A percentile compares a stretch with the other conserved stretches of the same genome.
Evolutionary conservation across 2,888 invertebrate genomes (phyloP).

Genomic region (Venustoraphidia nigricollis): DNA sequence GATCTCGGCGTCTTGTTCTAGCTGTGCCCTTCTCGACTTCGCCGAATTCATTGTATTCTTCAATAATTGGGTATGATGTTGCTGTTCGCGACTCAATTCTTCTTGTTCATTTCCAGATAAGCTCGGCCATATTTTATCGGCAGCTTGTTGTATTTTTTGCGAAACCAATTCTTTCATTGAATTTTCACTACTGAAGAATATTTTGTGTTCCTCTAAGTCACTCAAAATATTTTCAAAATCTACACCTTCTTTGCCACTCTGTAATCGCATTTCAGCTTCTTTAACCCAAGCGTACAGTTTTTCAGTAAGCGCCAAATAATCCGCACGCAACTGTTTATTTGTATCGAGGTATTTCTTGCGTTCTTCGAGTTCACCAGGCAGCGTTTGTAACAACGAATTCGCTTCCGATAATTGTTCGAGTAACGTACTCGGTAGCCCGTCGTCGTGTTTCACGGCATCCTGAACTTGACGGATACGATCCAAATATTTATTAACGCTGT

Average conservation of each 20-base stretch:
- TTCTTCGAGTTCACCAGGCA: slow-evolving; percentile 69
- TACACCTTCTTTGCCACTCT: slow-evolving; percentile 67
- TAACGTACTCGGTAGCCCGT: slow-evolving; percentile 63
- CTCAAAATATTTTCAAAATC: slow-evolving; percentile 73
- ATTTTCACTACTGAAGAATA: slow-evolving; percentile 67
- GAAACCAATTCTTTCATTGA: slow-evolving; percentile 66
- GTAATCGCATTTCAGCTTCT: slow-evolving; percentile 62
- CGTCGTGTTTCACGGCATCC: slow-evolving; percentile 55
- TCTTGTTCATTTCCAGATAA: slow-evolving; percentile 67
- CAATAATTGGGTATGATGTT: slow-evolving; percentile 63
- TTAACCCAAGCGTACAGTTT: slow-evolving; percentile 72
- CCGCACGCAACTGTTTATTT: slow-evolving; percentile 60
- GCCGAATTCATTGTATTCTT: slow-evolving; percentile 74
- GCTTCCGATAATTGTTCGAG: slow-evolving; percentile 77
- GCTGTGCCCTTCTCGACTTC: slow-evolving; percentile 58
- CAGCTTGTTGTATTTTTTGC: slow-evolving; percentile 66
- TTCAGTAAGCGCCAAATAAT: slow-evolving; percentile 60
- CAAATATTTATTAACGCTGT: slow-evolving; percentile 53
- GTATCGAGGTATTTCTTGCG: slow-evolving; percentile 63
- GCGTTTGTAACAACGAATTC: slow-evolving; percentile 55
- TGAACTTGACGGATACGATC: slow-evolving; percentile 54
- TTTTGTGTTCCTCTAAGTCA: slow-evolving; percentile 76
- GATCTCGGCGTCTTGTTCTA: slow-evolving; percentile 69
- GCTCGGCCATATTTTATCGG: slow-evolving; percentile 81
- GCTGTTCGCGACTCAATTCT: slow-evolving; percentile 65